Evolutionary conservation across 2,113 vertebrate genomes (phyloP).

Genomic region (Bambusicola thoracicus): DNA sequence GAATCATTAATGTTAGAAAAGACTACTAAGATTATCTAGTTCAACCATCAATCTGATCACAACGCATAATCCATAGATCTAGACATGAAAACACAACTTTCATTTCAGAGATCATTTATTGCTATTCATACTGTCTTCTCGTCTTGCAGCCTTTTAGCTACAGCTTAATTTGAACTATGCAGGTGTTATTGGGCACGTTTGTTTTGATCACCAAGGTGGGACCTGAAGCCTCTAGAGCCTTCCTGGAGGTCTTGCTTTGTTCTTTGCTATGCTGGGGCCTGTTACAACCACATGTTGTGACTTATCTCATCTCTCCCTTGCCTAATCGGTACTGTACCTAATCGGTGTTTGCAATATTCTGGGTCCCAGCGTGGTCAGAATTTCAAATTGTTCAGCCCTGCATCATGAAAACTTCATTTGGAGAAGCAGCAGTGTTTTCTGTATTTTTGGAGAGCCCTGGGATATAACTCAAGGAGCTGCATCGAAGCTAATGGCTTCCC

Average conservation of each 20-base stretch:
- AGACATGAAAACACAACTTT: neutral
- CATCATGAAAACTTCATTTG: constrained; percentile 40
- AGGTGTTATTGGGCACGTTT: constrained; percentile 41
- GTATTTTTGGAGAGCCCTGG: neutral
- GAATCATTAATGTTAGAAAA: too few relatives aligned
- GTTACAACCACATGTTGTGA: constrained; percentile 28
- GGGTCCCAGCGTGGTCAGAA: constrained; percentile 20
- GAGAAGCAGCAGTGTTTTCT: neutral
- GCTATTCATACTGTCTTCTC: neutral
- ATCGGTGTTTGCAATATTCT: constrained; percentile 13
- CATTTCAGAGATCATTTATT: neutral
- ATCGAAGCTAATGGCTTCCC: neutral
- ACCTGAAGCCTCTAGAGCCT: neutral
- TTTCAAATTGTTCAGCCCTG: constrained; percentile 45
- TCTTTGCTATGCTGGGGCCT: constrained; percentile 60
- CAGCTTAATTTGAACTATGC: constrained; percentile 5
- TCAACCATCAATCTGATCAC: neutral
- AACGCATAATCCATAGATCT: neutral
- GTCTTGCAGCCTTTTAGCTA: constrained; percentile 28
- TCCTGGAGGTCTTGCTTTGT: constrained; percentile 22
- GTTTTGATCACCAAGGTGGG: constrained; percentile 51
- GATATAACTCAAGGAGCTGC: neutral
- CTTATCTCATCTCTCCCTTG: constrained; percentile 69
- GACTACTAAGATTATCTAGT: too few relatives aligned
- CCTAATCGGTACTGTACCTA: constrained; percentile 35